Conservation (phyloP, 2,888 invertebrate species). For the Cremastinae sp. region DNA sequence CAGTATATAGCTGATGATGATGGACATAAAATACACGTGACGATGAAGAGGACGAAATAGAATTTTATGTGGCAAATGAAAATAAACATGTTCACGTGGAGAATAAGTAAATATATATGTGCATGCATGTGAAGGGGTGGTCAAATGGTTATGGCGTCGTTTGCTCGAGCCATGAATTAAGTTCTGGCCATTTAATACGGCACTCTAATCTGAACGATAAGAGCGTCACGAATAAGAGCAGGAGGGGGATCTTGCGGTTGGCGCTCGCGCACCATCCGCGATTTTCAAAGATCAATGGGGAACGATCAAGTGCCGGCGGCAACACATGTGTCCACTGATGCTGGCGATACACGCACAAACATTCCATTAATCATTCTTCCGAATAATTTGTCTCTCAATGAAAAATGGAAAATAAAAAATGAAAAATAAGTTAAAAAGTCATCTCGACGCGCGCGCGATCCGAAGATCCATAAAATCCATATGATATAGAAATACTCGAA, state of each 20-base stretch:
- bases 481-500: no score
- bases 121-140: conserved; percentile 28
- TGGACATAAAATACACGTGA: no score
- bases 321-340: conserved; percentile 2
- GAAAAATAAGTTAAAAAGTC: no score
- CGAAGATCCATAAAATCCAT: no score
- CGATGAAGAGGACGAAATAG: no score
- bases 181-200: conserved; percentile 30
- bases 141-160: conserved; percentile 18
- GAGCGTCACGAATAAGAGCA: conserved; percentile 36
- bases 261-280: conserved; percentile 6
- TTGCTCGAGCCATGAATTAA: conserved; percentile 5
- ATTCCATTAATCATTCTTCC: conserved; percentile 8
- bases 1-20: no score
- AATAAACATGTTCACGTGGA: not conserved
- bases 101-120: conserved; percentile 41
- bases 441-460: no score
- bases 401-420: not conserved
- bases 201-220: conserved; percentile 48
- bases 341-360: not conserved
- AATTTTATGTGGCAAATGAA: not conserved
- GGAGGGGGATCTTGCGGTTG: no score
- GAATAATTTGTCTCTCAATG: not conserved
- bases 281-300: conserved; percentile 27
- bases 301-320: conserved; percentile 41